phyloP scores from a whole-genome alignment of 92 coral and sea anemone species.

The Epizoanthus fatuus region DNA sequence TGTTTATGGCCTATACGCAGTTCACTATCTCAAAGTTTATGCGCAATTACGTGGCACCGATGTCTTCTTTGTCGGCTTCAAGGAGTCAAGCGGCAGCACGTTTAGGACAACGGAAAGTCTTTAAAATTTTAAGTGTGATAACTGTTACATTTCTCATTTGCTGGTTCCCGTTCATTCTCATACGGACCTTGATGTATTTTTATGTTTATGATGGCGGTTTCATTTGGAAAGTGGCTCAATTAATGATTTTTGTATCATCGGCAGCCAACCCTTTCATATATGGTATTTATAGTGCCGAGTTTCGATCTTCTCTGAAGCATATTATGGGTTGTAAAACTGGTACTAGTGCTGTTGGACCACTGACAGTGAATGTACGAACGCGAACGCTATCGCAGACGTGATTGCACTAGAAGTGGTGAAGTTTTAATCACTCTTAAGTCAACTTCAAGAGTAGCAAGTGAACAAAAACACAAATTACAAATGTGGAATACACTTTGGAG shows the following conservation, averaged over 20 bases:
- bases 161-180: constrained; percentile 59
- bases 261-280: constrained; percentile 52
- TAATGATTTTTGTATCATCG: constrained; percentile 32
- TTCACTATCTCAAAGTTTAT: constrained; percentile 5
- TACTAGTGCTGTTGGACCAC: background rate
- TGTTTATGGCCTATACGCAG: background rate
- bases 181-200: constrained; percentile 56
- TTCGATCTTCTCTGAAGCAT: background rate
- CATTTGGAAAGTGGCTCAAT: constrained; percentile 53
- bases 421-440: too few relatives aligned
- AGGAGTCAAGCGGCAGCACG: background rate
- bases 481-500: too few relatives aligned
- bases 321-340: background rate
- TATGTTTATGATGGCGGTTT: constrained; percentile 29
- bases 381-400: too few relatives aligned
- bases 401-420: too few relatives aligned
- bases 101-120: constrained; percentile 49
- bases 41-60: background rate
- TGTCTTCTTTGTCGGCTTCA: background rate
- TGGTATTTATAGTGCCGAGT: constrained; percentile 51
- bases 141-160: constrained; percentile 45
- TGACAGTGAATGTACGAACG: background rate
- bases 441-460: too few relatives aligned
- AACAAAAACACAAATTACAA: too few relatives aligned
- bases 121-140: constrained; percentile 32